Evolutionary conservation across 2,113 vertebrate genomes (phyloP), one percentile per base, ranked within the genome.

Genomic region (Lucifuga dentata): DNA sequence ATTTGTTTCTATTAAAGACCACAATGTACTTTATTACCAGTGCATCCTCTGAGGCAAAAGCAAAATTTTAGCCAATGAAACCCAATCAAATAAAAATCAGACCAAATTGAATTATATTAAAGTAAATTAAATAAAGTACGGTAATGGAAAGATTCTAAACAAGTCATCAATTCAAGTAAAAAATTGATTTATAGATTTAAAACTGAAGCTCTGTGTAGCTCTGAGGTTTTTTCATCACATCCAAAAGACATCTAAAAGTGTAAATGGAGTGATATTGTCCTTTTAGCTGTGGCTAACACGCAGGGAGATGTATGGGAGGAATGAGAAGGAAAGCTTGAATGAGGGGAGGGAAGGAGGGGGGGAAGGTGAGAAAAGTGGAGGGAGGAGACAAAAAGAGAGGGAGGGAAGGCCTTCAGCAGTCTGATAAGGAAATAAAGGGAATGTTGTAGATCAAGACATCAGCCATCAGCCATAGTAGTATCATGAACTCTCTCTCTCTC

Each of bases 401-500:
- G 55, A 68, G 57, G 70, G 68, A 66, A 73, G 65, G 67, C 70
- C 73, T 84, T 76, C 84, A 87, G 78, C 76, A 61, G 39, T 52
- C 52, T 73, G 82, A 87, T 87, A 83, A 81, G 80, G 78, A 84
- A 88, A 90, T 83, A 84, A 29, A 81, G 65, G 52, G 51, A 74
- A 78, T 67, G 69, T 83, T 86, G 75, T 86, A 79, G 85, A n/a
- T n/a, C n/a, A 89, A 81, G 63, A 35, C 78, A 73, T 41, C 64
- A 72, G 60, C 62, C 72, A 81, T 61, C 36, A 74, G 64, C 60
- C 20, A 21, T 57, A 61, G 81, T 74, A 59, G 71, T 80, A 83
- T 76, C 61, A 67, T 21, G 21, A 33, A 26, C 13, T 33, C 49
- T 32, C 29, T 32, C 20, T 21, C 44, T 21, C 26, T n/a, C 20